Evolutionary conservation across 2,797 vertebrate genomes (phyloP).

Genomic region (Pangasius sanitwongsei): DNA sequence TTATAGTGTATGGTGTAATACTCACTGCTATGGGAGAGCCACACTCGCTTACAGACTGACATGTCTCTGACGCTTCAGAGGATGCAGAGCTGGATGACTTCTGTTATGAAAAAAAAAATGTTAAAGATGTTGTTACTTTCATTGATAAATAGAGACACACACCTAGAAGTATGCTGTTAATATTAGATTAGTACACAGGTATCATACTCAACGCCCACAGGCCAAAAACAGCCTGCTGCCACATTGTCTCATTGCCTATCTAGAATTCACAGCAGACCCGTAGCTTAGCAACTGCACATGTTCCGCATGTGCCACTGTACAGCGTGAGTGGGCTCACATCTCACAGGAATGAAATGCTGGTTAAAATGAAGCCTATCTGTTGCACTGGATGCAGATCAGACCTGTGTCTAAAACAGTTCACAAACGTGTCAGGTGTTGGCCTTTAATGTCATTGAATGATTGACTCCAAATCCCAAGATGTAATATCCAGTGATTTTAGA

Average conservation of each 20-base stretch:
- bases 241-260: neutral
- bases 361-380: neutral
- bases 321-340: neutral
- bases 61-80: slow-evolving; percentile 96
- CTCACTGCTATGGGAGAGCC: slow-evolving; percentile 96
- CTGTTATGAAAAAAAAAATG: slow-evolving; percentile 68
- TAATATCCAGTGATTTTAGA: neutral
- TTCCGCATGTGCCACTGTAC: neutral
- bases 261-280: neutral
- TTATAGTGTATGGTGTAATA: slow-evolving; percentile 54
- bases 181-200: neutral
- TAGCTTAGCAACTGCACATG: neutral
- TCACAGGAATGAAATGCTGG: neutral
- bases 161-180: neutral
- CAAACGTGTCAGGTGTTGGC: neutral
- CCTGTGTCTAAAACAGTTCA: neutral
- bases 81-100: slow-evolving; percentile 98
- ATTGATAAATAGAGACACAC: neutral
- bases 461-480: neutral
- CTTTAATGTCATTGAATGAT: neutral
- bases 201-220: neutral
- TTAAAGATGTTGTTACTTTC: neutral
- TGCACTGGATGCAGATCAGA: neutral
- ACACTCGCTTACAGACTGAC: slow-evolving; percentile 97
- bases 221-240: neutral